Conservation (phyloP, 2,888 invertebrate genomes). For the Eugnorisma glareosa region DNA sequence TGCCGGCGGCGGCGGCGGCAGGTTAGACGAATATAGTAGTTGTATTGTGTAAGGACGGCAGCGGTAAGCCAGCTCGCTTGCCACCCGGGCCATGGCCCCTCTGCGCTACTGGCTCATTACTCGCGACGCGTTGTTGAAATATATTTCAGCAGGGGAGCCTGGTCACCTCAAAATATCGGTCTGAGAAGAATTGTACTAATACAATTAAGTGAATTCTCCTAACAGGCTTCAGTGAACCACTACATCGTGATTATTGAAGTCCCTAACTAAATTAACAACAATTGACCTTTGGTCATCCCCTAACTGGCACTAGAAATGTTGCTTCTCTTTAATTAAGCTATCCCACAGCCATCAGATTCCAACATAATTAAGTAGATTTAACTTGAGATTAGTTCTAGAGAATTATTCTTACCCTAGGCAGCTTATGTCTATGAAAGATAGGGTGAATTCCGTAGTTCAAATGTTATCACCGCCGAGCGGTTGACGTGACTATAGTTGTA, state of each 20-base stretch:
- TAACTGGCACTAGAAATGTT: neutral
- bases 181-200: neutral
- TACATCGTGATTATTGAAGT: neutral
- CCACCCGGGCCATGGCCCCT: too few relatives aligned
- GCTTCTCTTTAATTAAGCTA: constrained; percentile 1
- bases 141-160: neutral
- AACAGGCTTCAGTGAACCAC: neutral
- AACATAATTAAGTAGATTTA: neutral
- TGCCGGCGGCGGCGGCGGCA: too few relatives aligned
- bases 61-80: too few relatives aligned
- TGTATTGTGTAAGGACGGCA: too few relatives aligned
- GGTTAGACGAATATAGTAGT: too few relatives aligned
- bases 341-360: neutral
- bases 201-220: neutral
- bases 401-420: neutral
- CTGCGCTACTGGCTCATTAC: too few relatives aligned
- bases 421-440: neutral
- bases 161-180: neutral
- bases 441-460: neutral
- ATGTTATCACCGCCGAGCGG: neutral
- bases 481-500: neutral
- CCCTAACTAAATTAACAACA: constrained; percentile 7
- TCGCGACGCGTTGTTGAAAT: neutral
- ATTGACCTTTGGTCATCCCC: constrained; percentile 24
- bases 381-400: neutral